Evolutionary conservation across 2,113 vertebrate species (phyloP).

Genomic region (Galemys pyrenaicus): DNA sequence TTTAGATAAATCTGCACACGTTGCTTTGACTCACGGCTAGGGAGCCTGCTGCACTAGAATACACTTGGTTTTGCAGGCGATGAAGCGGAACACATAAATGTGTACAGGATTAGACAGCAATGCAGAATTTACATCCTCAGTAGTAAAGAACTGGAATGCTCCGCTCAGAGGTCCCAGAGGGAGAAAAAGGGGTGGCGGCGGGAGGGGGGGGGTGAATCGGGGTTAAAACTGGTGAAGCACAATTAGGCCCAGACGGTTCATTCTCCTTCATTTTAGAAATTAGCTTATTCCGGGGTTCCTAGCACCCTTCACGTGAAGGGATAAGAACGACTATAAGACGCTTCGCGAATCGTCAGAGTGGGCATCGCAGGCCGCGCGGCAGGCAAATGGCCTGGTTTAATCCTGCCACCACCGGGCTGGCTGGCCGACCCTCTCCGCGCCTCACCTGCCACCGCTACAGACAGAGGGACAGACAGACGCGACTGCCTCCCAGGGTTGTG

Average conservation of each 20-base stretch:
- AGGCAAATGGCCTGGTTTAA: neutral
- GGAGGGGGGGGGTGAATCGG: too few species aligned
- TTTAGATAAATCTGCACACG: slow-evolving; percentile 78
- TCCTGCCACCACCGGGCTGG: neutral
- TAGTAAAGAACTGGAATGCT: slow-evolving; percentile 57
- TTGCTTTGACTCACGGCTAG: slow-evolving; percentile 76
- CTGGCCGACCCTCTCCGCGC: neutral
- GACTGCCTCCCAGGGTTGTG: too few species aligned
- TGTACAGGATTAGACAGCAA: slow-evolving; percentile 70
- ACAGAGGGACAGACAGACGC: neutral
- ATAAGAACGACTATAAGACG: neutral
- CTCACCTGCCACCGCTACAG: neutral
- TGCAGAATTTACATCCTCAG: slow-evolving; percentile 65
- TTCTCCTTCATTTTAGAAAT: neutral
- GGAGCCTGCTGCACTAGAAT: slow-evolving; percentile 76
- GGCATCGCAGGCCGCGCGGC: too few species aligned
- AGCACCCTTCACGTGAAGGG: neutral
- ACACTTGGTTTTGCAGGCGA: slow-evolving; percentile 72
- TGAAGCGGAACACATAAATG: slow-evolving; percentile 61
- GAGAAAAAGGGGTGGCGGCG: neutral
- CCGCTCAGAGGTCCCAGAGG: slow-evolving; percentile 23
- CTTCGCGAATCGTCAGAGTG: neutral
- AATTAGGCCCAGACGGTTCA: neutral
- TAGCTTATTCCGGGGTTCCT: neutral
- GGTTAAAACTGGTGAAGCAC: too few species aligned